Evolutionary conservation across 2,888 invertebrate species (phyloP), one percentile per base, ranked within the genome.

Genomic region (Linnaemya vulpina): DNA sequence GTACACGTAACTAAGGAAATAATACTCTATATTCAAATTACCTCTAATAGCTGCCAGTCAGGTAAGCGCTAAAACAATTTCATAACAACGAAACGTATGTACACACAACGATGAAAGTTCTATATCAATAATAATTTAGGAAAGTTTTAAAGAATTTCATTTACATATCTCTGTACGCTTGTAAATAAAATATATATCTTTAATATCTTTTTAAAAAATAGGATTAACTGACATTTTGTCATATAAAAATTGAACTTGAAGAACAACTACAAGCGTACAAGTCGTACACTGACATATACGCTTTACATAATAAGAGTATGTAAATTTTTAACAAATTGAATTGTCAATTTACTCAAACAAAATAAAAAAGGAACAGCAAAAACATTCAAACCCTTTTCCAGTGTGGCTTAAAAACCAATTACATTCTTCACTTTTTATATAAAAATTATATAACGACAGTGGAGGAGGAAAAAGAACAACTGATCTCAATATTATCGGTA

Each of bases 1-100:
- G 4, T n/a, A 46, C 20, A 46, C 25, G 55, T 30, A 20, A 40
- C 7, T 63, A 40, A 55, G 60, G 9, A 40, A 74, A 82, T 71
- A 60, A 65, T 62, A 77, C 70, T 85, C 77, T 81, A 87, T 84
- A 88, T 87, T 87, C 86, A 88, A 88, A 88, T 88, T 87, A 83
- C 71, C 82, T 85, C 76, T 87, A 88, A 88, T 88, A 81, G 87
- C 86, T 82, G 83, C 77, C 73, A 84, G 87, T 87, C 86, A 86
- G 76, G 81, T 83, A 75, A 87, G 78, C 70, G 78, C 79, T 79
- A 70, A 80, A 62, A 73, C 40, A 70, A 63, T 68, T 74, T 75
- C 65, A 20, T 63, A 75, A 84, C 55, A 49, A 38, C n/a, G 20
- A 62, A 58, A 8, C 7, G 22, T 13, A 49, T 13, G 17, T 1